These are phyloP conservation scores for Drosophila sproati DNA, from an alignment of 1,140 invertebrate species.

Conservation along the genomic window DNA sequence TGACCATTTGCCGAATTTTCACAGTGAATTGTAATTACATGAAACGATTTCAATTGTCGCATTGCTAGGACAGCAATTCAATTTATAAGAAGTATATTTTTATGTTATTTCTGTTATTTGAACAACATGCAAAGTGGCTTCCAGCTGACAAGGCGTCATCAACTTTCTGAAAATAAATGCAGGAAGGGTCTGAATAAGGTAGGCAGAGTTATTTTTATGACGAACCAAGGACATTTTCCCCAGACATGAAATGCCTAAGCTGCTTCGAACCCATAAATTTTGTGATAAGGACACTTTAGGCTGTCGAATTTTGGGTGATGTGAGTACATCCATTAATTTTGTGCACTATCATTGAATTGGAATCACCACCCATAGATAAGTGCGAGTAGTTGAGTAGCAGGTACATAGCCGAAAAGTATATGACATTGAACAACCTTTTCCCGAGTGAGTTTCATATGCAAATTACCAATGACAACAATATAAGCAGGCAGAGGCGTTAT, in stretches of 20 bases:
- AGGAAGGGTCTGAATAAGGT: slow-evolving; percentile 2
- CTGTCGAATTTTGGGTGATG: slow-evolving; percentile 33
- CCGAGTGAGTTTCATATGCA: slow-evolving; percentile 56
- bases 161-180: slow-evolving; percentile 12
- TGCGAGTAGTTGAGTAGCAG: slow-evolving; percentile 14
- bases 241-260: slow-evolving; percentile 19
- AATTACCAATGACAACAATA: slow-evolving; percentile 51
- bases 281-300: slow-evolving; percentile 39
- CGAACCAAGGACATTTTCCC: slow-evolving; percentile 31
- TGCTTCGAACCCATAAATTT: slow-evolving; percentile 54
- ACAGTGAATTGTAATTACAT: slow-evolving; percentile 60
- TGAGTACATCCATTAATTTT: slow-evolving; percentile 63
- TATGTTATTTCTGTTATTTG: slow-evolving; percentile 33
- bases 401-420: not conserved
- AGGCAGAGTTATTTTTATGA: slow-evolving; percentile 59
- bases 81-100: slow-evolving; percentile 52
- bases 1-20: slow-evolving; percentile 31
- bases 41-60: slow-evolving; percentile 56
- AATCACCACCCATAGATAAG: slow-evolving; percentile 51
- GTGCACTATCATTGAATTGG: slow-evolving; percentile 72
- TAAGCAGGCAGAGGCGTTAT: slow-evolving; percentile 43
- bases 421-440: slow-evolving; percentile 68
- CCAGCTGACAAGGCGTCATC: slow-evolving; percentile 31
- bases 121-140: slow-evolving; percentile 48
- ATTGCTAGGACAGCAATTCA: slow-evolving; percentile 38